phyloP scores from a whole-genome alignment of 2,113 vertebrate species.

The Eurypyga helias region DNA sequence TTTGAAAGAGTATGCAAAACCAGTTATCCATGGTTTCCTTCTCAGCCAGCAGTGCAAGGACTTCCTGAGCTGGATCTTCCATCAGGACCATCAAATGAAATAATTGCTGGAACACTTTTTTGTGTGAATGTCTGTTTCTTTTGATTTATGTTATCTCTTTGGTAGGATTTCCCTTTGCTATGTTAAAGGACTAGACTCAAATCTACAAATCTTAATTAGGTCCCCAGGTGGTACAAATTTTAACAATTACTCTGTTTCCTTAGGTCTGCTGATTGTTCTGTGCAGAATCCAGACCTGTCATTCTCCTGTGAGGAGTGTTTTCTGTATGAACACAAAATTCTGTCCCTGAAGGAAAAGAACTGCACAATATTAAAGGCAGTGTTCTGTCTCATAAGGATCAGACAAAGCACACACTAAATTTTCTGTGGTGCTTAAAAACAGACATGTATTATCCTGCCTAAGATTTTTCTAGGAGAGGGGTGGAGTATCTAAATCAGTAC shows the following conservation, averaged over 20 bases:
- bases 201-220: neutral
- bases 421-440: neutral
- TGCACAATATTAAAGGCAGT: neutral
- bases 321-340: neutral
- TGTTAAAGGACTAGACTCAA: neutral
- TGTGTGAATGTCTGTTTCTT: neutral
- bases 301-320: neutral
- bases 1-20: neutral
- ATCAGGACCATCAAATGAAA: neutral
- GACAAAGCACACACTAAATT: neutral
- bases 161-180: neutral
- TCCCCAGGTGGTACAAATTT: neutral
- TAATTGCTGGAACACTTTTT: neutral
- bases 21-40: neutral
- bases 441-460: conserved; percentile 11
- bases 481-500: neutral
- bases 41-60: neutral
- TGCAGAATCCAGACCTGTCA: neutral
- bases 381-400: neutral
- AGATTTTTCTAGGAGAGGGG: neutral
- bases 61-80: neutral
- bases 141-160: neutral
- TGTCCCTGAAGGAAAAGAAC: neutral
- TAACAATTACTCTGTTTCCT: neutral
- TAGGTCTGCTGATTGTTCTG: neutral